Evolutionary conservation across 2,888 invertebrate species (phyloP).

Genomic region (Nowickia ferox): DNA sequence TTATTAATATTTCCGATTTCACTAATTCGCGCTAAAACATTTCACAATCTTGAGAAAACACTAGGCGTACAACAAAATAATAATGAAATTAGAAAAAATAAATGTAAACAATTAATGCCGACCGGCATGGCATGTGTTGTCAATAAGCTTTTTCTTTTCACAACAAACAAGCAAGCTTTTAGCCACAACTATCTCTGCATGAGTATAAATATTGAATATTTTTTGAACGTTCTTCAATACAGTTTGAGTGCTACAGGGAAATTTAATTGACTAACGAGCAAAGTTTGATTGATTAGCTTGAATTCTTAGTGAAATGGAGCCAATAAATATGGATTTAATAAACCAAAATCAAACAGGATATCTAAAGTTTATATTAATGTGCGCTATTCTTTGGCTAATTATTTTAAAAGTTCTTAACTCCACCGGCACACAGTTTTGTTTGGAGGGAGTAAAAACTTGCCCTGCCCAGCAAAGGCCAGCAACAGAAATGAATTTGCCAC

Average conservation of each 20-base stretch:
- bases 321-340: not conserved
- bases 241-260: not conserved
- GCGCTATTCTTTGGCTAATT: not conserved
- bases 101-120: constrained; percentile 1
- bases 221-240: not conserved
- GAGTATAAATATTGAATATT: constrained; percentile 30
- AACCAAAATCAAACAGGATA: constrained; percentile 22
- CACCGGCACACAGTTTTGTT: constrained; percentile 1
- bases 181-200: not conserved
- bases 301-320: constrained; percentile 26
- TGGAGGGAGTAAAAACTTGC: not conserved
- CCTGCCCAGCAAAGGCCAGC: constrained; percentile 8
- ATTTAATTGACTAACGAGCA: not conserved
- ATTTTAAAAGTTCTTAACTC: not conserved
- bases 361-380: constrained; percentile 35
- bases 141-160: constrained; percentile 20
- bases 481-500: not conserved
- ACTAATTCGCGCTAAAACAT: not conserved
- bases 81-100: not conserved
- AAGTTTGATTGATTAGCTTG: not conserved
- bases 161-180: constrained; percentile 34
- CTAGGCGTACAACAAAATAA: not conserved
- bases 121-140: not conserved
- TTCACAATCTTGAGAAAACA: constrained; percentile 34
- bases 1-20: not conserved